A percentile compares a stretch with the other conserved stretches of the same genome.
Conservation (phyloP, 2,113 vertebrate species). For the Lipotes vexillifer region DNA sequence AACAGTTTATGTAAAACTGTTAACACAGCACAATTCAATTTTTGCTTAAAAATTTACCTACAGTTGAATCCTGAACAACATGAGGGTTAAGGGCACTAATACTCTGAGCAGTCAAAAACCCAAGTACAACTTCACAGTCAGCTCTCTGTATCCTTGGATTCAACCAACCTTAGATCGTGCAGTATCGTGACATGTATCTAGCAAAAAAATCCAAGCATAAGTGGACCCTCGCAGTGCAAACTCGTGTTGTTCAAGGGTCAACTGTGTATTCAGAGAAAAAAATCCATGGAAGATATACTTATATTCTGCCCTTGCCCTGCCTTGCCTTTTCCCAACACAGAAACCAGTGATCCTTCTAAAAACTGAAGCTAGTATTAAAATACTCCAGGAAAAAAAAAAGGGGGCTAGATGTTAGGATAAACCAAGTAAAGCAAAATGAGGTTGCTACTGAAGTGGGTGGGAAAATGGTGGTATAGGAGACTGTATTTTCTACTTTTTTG, state of each 20-base stretch:
- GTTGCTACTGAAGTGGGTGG: neutral
- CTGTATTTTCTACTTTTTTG: neutral
- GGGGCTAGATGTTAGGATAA: neutral
- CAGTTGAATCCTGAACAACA: neutral
- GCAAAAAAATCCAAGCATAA: neutral
- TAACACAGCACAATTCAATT: neutral
- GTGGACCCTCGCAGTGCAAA: neutral
- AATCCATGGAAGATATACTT: neutral
- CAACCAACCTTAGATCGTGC: neutral
- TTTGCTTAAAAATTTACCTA: neutral
- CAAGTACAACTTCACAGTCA: neutral
- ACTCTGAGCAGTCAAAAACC: neutral
- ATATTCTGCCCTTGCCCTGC: neutral
- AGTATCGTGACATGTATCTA: neutral
- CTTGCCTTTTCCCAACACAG: neutral
- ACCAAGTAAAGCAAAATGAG: neutral
- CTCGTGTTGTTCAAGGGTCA: neutral
- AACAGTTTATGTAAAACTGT: neutral
- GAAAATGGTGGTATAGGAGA: neutral
- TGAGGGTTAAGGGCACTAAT: neutral
- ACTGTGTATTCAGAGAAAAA: neutral
- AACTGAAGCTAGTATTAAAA: neutral
- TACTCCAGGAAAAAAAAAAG: neutral
- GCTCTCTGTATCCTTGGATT: neutral
- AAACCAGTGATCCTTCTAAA: constrained; percentile 17